Evolutionary conservation across 2,888 invertebrate genomes (phyloP).

Genomic region (Arenicola marina): DNA sequence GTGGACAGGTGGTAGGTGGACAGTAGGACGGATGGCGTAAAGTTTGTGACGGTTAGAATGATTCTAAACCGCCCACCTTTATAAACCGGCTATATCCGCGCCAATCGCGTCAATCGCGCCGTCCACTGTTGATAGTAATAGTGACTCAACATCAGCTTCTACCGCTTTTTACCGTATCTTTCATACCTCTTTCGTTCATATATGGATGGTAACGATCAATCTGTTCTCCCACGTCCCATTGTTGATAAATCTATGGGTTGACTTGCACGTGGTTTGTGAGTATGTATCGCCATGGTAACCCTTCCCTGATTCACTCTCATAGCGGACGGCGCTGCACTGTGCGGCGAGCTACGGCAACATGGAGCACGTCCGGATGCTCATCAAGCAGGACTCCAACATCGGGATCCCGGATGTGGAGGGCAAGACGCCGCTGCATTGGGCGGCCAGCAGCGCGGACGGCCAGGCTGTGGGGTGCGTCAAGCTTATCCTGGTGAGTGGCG

Average conservation of each 20-base stretch:
- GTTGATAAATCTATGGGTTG: not conserved
- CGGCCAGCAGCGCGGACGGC: conserved; percentile 53
- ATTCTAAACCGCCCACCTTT: too few species aligned
- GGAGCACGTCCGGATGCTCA: conserved; percentile 58
- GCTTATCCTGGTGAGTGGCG: conserved; percentile 52
- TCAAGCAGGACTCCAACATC: conserved; percentile 60
- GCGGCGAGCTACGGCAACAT: conserved; percentile 58
- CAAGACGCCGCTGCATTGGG: conserved; percentile 62
- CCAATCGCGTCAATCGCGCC: too few species aligned
- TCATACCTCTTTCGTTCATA: too few species aligned
- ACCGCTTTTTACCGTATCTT: too few species aligned
- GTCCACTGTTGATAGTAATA: too few species aligned
- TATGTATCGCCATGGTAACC: not conserved
- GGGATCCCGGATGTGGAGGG: conserved; percentile 62
- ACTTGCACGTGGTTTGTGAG: not conserved
- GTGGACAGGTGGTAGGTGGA: too few species aligned
- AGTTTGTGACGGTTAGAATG: too few species aligned
- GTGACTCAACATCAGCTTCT: too few species aligned
- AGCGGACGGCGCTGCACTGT: conserved; percentile 62
- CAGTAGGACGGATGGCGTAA: too few species aligned
- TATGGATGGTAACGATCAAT: too few species aligned
- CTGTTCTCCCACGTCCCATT: too few species aligned
- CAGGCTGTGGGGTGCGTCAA: conserved; percentile 58
- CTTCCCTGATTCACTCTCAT: conserved; percentile 20
- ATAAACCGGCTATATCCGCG: too few species aligned